These are phyloP conservation scores for Cryptotis parvus DNA, from an alignment of 2,113 vertebrate genomes.

Conservation along the genomic window DNA sequence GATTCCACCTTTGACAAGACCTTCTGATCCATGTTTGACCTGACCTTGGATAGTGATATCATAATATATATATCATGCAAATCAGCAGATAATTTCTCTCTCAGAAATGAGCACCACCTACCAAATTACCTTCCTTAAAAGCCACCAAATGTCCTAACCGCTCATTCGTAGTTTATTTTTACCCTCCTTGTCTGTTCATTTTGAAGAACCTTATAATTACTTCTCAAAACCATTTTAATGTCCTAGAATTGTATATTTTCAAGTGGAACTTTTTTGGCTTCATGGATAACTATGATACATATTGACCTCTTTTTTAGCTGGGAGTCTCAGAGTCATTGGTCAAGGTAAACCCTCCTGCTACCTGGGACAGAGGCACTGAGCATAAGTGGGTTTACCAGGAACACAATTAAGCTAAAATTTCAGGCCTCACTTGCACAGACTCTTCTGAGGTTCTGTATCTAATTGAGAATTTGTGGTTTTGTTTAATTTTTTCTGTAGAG, in stretches of 20 bases:
- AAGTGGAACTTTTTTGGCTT: neutral
- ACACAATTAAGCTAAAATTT: neutral
- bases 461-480: conserved; percentile 32
- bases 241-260: neutral
- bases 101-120: conserved; percentile 7
- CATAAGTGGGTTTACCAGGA: neutral
- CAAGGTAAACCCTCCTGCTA: too few species aligned
- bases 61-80: too few species aligned
- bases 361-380: neutral
- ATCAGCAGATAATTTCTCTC: too few species aligned
- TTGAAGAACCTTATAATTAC: neutral
- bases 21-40: too few species aligned
- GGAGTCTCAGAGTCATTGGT: neutral
- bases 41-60: too few species aligned
- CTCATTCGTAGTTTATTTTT: neutral
- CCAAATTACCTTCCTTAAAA: neutral
- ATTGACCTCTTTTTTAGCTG: neutral
- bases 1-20: too few species aligned
- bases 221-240: conserved; percentile 41
- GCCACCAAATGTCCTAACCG: neutral
- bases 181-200: neutral
- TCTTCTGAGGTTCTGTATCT: neutral
- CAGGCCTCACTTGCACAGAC: neutral
- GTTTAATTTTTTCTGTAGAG: neutral
- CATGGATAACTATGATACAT: neutral